Base-by-base conservation (phyloP, 2,888 invertebrate species). In the Hypolimnas misippus region DNA sequence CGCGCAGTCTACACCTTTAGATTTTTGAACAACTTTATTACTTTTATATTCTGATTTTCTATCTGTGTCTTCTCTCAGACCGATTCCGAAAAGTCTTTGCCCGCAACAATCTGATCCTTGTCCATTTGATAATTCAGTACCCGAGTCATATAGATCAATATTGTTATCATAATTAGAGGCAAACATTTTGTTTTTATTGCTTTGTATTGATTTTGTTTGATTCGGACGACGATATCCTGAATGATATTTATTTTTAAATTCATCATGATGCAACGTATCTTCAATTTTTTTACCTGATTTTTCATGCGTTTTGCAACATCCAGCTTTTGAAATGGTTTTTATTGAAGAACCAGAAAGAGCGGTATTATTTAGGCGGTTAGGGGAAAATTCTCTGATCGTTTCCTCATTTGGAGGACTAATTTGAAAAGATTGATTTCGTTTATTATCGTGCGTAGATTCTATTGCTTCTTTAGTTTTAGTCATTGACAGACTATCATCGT, bases 1-100 rank as follows among this genome's bases (percentile, higher is more conserved):
- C 42, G 40, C 51, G n/a, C 61, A 52, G 4, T 51, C 51, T 19
- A 62, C 10, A n/a, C 31, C 21, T 42, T n/a, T 14, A 29, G 5
- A 29, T 59, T 42, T 25, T 8, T 29, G 16, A 6, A 17, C 3
- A 17, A 5, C 19, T 52, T 42, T 16, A 33, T 40, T 4, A 14
- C 14, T 42, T 51, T 17, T 12, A 40, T 42, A 10, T 51, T 3
- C 35, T 12, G 5, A 44, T 44, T 52, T 0, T 44, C 44, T 4
- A 29, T 50, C 14, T n/a, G 1, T 31, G 35, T 1, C n/a, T 21
- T 10, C 60, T 50, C 12, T 44, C 19, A 7, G 44, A 44, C 2
- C 8, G 33, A 33, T 19, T 19, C 4, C 10, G n/a, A n/a, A 0
- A 14, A 17, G 7, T 17, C 42, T 8, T 42, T 42, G 16, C 21